Base-by-base conservation (phyloP, 2,888 invertebrate species). In the Teinopalpus imperialis region DNA sequence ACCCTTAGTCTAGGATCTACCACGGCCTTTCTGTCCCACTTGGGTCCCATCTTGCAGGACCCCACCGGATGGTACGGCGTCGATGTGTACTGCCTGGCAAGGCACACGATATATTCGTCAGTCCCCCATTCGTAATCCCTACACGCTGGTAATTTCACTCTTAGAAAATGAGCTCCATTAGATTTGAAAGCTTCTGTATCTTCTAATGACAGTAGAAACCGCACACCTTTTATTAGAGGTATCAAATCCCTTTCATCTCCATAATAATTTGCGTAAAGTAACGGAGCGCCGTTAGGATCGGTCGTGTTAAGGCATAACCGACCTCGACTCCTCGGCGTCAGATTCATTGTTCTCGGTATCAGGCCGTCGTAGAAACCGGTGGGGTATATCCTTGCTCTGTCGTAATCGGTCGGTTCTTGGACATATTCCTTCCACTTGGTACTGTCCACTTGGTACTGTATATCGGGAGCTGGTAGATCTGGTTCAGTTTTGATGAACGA, bases 271-370 rank as follows among this genome's bases (percentile, higher is more conserved):
- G 95, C 91, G 58, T 92, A 91, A 31, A 96, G 90, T 16, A 93
- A 62, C 0, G 96, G 96, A 26, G 90, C 80, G 0, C 93, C 93
- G 58, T 90, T 85, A 0, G 95, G 95, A 75, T 96, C 90, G 0
- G 90, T 89, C 0, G 86, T 74, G 58, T 93, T 93, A 0, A 96
- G 70, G 18, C 75, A 60, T 0, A 94, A 50, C 8, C 78, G 75
- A 0, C 94, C 94, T 57, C 91, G 80, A 53, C 93, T 93, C 53
- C 83, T 82, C 0, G 93, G 93, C 3, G 81, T 76, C 27, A 93
- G 57, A 12, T 92, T 75, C 59, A 91, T 90, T 0, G 92, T 88
- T 43, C 91, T 80, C 0, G 91, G 74, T 46, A 87, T 74, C 1
- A 93, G 66, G 0, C 89, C 90, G 50, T 91, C 81, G 60, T 93